These are phyloP conservation scores for Aurelia aurita DNA, from an alignment of 30 jellyfish, hydroid and myxozoan genomes.

Conservation along the genomic window DNA sequence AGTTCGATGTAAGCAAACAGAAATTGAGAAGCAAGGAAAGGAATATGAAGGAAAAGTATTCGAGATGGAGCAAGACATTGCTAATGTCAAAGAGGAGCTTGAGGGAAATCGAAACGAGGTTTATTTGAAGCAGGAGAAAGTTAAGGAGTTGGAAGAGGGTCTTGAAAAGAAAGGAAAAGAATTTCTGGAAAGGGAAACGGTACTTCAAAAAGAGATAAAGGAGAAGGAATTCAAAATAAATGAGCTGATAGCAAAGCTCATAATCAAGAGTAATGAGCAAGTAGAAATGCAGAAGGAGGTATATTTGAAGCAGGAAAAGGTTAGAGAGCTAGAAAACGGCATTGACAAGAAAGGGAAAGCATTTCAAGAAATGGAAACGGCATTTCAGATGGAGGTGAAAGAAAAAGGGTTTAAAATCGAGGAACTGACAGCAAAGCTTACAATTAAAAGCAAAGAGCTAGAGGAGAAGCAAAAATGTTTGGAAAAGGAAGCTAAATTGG, in stretches of 20 bases:
- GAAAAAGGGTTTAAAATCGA: background rate
- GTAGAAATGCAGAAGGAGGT: background rate
- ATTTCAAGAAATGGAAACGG: background rate
- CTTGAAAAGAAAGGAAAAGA: too few relatives aligned
- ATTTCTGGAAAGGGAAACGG: slow-evolving; percentile 7
- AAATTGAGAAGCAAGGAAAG: slow-evolving; percentile 7
- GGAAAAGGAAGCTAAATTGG: background rate
- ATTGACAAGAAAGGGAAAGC: background rate
- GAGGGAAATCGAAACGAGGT: too few relatives aligned
- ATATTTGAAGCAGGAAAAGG: background rate
- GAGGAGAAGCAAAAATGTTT: background rate
- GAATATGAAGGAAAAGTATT: background rate
- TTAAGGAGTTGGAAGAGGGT: too few relatives aligned
- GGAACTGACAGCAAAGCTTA: background rate
- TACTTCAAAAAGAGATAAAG: slow-evolving; percentile 19
- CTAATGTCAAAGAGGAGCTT: background rate
- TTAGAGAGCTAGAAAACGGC: too few relatives aligned
- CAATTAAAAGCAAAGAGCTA: background rate
- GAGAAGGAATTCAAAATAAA: background rate
- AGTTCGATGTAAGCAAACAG: slow-evolving; percentile 5
- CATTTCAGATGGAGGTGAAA: too few relatives aligned
- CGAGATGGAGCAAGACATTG: too few relatives aligned
- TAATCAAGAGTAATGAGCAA: background rate
- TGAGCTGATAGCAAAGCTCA: background rate
- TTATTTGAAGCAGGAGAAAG: too few relatives aligned